Percentiles rank a stretch among this genome's conserved stretches.
Conservation (phyloP, 2,888 invertebrate species). For the Drosophila cognata region DNA sequence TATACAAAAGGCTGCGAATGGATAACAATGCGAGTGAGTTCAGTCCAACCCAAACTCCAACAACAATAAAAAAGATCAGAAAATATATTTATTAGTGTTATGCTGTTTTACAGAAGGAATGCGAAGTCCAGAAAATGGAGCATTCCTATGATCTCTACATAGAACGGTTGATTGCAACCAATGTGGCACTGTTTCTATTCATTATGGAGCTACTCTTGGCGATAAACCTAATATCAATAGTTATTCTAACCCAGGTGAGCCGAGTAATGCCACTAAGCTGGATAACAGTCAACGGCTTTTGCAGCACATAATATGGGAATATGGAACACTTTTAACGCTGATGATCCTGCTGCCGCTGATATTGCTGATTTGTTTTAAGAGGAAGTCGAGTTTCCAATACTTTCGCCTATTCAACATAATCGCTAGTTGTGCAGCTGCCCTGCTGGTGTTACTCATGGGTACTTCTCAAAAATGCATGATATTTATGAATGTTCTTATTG, state of each 20-base stretch:
- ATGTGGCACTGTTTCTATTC: conserved; percentile 31
- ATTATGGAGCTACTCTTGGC: conserved; percentile 34
- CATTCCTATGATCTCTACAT: conserved; percentile 20
- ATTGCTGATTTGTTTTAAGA: conserved; percentile 20
- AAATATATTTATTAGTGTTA: neutral
- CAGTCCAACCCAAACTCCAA: too few relatives aligned
- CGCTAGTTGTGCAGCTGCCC: conserved; percentile 25
- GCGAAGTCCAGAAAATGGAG: conserved; percentile 31
- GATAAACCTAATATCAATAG: conserved; percentile 17
- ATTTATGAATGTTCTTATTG: conserved; percentile 16
- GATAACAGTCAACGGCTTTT: rapidly evolving
- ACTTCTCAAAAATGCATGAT: neutral
- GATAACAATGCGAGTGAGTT: conserved; percentile 33
- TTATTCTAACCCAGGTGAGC: conserved; percentile 24
- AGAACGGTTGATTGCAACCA: conserved; percentile 90
- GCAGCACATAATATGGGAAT: neutral
- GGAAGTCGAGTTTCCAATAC: neutral
- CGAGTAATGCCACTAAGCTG: too few relatives aligned
- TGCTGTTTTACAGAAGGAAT: conserved; percentile 21
- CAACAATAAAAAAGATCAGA: neutral
- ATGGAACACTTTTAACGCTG: neutral
- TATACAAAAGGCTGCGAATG: conserved; percentile 17
- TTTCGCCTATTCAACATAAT: conserved; percentile 7
- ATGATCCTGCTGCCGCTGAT: conserved; percentile 29
- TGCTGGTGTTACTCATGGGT: conserved; percentile 30